phyloP scores from a whole-genome alignment of 2,113 vertebrate genomes.

The Callochromis pleurospilus region DNA sequence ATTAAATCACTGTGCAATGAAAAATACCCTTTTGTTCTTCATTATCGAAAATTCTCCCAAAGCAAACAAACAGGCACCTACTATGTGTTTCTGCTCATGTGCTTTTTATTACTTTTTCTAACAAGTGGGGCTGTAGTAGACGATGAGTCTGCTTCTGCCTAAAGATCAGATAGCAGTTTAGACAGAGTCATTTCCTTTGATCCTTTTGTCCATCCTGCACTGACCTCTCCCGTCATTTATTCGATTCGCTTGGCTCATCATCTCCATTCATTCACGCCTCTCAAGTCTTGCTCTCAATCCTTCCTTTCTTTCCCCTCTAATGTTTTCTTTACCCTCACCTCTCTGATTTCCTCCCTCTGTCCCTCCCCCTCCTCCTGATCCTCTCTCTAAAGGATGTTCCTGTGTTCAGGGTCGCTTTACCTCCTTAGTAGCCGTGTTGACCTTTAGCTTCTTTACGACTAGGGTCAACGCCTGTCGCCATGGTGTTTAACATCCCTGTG shows the following conservation, averaged over 20 bases:
- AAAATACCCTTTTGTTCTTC: neutral
- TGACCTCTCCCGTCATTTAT: neutral
- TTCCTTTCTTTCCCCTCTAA: neutral
- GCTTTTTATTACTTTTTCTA: neutral
- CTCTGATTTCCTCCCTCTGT: neutral
- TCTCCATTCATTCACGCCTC: neutral
- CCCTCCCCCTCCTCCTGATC: neutral
- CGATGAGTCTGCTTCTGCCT: neutral
- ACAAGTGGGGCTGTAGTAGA: neutral
- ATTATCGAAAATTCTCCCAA: neutral
- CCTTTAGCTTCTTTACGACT: constrained; percentile 58
- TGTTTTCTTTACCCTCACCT: constrained; percentile 5
- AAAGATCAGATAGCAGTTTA: neutral
- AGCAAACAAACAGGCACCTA: neutral
- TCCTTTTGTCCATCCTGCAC: neutral
- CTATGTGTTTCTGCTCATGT: neutral
- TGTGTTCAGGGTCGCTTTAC: constrained; percentile 47
- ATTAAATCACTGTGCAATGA: neutral
- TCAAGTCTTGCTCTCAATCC: neutral
- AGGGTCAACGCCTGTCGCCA: constrained; percentile 57
- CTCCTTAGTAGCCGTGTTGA: constrained; percentile 18
- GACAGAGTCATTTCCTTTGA: neutral
- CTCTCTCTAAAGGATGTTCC: constrained; percentile 42
- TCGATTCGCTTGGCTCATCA: neutral
- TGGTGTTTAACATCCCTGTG: constrained; percentile 39